phyloP scores from a whole-genome alignment of 2,888 invertebrate species.

The Neria commutata region DNA sequence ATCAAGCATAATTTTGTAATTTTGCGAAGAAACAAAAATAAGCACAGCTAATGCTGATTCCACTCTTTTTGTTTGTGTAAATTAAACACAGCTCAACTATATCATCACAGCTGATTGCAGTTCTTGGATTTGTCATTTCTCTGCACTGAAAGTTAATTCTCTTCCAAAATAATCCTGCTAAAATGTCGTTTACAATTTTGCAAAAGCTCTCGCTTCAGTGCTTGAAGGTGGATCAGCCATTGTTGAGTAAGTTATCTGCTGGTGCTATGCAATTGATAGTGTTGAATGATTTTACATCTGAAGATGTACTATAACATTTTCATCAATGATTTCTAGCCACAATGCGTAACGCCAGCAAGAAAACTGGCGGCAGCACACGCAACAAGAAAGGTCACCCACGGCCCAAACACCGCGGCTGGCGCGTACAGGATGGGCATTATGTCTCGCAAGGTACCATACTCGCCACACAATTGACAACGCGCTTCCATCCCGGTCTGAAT shows the following conservation, averaged over 20 bases:
- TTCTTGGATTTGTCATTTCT: too few relatives aligned
- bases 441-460: slow-evolving; percentile 73
- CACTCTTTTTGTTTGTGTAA: too few relatives aligned
- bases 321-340: slow-evolving; percentile 34
- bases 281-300: not conserved
- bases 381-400: slow-evolving; percentile 71
- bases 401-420: slow-evolving; percentile 81
- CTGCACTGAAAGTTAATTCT: not conserved
- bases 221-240: slow-evolving; percentile 49
- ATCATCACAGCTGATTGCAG: too few relatives aligned
- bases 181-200: slow-evolving; percentile 52
- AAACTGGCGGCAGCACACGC: slow-evolving; percentile 74
- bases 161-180: too few relatives aligned
- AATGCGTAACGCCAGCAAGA: slow-evolving; percentile 74
- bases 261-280: not conserved
- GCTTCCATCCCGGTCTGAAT: slow-evolving; percentile 83
- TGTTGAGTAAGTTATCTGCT: slow-evolving; percentile 49
- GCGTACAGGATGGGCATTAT: slow-evolving; percentile 72
- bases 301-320: too few relatives aligned
- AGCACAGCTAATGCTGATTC: too few relatives aligned
- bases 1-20: too few relatives aligned
- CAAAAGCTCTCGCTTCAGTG: slow-evolving; percentile 53
- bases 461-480: slow-evolving; percentile 70
- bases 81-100: too few relatives aligned
- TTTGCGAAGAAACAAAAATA: too few relatives aligned